Conservation (phyloP, 2,113 vertebrate genomes). For the Neolamprologus caudopunctatus region DNA sequence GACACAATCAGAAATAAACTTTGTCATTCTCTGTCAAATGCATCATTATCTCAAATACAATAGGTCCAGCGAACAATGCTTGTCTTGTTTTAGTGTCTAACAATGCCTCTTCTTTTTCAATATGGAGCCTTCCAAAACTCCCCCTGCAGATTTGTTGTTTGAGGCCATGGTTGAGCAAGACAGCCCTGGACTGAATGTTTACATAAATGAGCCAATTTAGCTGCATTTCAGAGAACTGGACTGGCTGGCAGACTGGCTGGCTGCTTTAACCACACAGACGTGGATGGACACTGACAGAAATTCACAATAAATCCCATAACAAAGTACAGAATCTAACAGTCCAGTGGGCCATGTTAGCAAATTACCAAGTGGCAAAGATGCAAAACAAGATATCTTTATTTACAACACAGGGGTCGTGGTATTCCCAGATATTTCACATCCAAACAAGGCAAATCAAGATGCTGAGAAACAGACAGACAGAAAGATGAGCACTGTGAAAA, state of each 20-base stretch:
- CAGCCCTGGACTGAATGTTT: constrained; percentile 29
- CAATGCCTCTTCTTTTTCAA: constrained; percentile 15
- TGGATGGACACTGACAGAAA: constrained; percentile 3
- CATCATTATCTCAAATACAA: constrained; percentile 37
- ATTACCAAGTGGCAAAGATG: constrained; percentile 16
- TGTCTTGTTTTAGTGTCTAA: constrained; percentile 9
- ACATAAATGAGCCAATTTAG: constrained; percentile 61
- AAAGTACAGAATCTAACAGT: not conserved
- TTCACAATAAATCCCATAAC: constrained; percentile 2
- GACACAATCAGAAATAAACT: constrained; percentile 19
- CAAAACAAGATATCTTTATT: not conserved
- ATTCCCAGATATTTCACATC: not conserved
- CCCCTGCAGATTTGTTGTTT: constrained; percentile 30
- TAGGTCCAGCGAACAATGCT: constrained; percentile 22
- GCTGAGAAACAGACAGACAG: not conserved
- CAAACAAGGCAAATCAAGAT: not conserved
- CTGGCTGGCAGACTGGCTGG: constrained; percentile 4
- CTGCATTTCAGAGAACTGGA: constrained; percentile 35
- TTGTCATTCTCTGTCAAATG: constrained; percentile 11
- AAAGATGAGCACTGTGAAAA: not conserved
- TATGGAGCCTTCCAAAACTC: constrained; percentile 12
- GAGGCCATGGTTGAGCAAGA: constrained; percentile 24
- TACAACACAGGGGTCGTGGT: not conserved
- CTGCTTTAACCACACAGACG: constrained; percentile 1
- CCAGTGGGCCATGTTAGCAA: constrained; percentile 8